Conservation (phyloP, 2,797 vertebrate genomes). For the Phrynocephalus forsythii region DNA sequence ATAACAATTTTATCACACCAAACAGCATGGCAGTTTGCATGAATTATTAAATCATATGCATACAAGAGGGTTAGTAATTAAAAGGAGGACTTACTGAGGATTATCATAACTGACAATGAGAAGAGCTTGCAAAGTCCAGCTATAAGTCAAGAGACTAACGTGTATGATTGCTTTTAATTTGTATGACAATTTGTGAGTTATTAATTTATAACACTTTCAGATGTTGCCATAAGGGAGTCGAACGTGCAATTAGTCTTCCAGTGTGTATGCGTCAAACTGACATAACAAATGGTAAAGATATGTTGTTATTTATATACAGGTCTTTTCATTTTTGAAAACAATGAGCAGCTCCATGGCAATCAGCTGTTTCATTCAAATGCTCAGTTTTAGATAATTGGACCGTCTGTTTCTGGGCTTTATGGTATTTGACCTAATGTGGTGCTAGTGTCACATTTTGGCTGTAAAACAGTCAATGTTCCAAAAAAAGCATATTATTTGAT, state of each 20-base stretch:
- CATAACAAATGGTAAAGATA: constrained; percentile 62
- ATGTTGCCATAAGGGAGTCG: constrained; percentile 40
- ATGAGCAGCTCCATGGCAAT: constrained; percentile 43
- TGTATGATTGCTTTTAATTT: constrained; percentile 68
- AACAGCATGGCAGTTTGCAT: constrained; percentile 73
- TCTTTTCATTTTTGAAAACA: constrained; percentile 48
- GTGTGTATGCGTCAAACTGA: constrained; percentile 45
- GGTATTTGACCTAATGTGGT: constrained; percentile 34
- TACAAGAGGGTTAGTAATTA: constrained; percentile 70
- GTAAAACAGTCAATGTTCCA: constrained; percentile 42
- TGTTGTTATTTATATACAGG: constrained; percentile 54
- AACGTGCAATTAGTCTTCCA: constrained; percentile 54
- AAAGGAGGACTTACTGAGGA: constrained; percentile 67
- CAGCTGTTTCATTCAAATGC: constrained; percentile 53
- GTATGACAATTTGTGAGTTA: constrained; percentile 56
- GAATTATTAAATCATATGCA: constrained; percentile 75
- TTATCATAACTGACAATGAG: constrained; percentile 69
- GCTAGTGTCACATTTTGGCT: constrained; percentile 49
- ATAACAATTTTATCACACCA: constrained; percentile 77
- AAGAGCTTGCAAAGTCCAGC: constrained; percentile 58
- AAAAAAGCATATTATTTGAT: constrained; percentile 52
- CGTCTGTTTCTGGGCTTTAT: constrained; percentile 36
- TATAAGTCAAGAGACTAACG: constrained; percentile 63
- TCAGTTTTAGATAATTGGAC: constrained; percentile 40
- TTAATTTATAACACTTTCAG: constrained; percentile 65